Base-by-base conservation (phyloP, 2,888 invertebrate genomes). In the Clusia tigrina region DNA sequence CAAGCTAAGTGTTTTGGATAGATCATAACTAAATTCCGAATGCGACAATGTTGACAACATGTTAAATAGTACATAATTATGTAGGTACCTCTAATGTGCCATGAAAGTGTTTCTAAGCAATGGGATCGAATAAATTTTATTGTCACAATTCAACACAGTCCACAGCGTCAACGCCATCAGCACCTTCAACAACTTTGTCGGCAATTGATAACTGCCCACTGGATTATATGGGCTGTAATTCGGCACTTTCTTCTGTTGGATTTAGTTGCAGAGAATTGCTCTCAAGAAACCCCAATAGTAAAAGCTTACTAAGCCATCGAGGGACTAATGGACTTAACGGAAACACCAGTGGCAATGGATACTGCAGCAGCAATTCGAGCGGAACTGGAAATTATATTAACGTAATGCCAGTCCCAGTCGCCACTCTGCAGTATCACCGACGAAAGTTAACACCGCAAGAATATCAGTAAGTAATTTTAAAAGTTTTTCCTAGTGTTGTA, bases 361-460 rank as follows among this genome's bases (percentile, higher is more conserved):
- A 73, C 63, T 73, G 77, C 63, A 62, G 69, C 64, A 71, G 60
- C 62, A 75, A 60, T 65, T 57, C 74, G 51, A 65, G 54, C 60
- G 71, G 67, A 60, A 62, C 71, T 58, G 74, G 79, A 64, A 83
- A 81, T 72, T 83, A 81, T 69, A 82, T 83, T 67, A 83, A 83
- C 71, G 78, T 83, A 63, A 80, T 83, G 78, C 79, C 83, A 46
- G 80, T 82, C 66, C 81, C 83, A 57, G 69, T 83, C 67, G 81
- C 81, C 59, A 72, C 78, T 1, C 66, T 83, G 62, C 83, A 83
- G 69, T 83, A 83, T 72, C 81, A 83, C 73, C 80, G 83, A 53
- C 77, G 81, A 67, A 83, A 84, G 73, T 72, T 81, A 66, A 74
- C 81, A 66, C 73, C 82, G 60, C 83, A 83, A 67, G 83, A 83